Evolutionary conservation across 2,888 invertebrate genomes (phyloP).

Genomic region (Campaea margaritaria): DNA sequence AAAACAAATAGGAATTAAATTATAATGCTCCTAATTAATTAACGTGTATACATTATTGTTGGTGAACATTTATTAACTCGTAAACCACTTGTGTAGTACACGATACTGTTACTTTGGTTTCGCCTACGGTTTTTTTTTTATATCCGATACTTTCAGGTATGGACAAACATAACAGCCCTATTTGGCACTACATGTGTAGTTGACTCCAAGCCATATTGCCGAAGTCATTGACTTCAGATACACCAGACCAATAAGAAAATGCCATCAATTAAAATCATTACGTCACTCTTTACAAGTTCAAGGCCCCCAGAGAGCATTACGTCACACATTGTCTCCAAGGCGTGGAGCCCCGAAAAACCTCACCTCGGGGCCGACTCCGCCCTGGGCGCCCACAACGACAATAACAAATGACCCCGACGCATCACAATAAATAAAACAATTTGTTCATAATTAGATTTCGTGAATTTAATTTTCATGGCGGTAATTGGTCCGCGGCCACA

Average conservation of each 20-base stretch:
- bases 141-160: no score
- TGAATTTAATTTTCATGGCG: constrained; percentile 85
- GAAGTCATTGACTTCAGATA: neutral
- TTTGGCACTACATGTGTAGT: neutral
- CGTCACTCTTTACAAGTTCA: constrained; percentile 39
- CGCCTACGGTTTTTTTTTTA: no score
- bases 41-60: no score
- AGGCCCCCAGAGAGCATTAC: constrained; percentile 41
- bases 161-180: neutral
- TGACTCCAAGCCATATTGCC: neutral
- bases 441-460: constrained; percentile 86
- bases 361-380: constrained; percentile 60
- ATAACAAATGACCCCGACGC: constrained; percentile 83
- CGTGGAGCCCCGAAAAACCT: constrained; percentile 30
- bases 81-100: no score
- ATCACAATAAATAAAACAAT: constrained; percentile 86
- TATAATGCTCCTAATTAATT: no score
- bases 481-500: constrained; percentile 85
- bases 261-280: constrained; percentile 12
- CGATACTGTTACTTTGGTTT: no score
- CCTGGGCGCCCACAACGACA: constrained; percentile 79
- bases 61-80: no score
- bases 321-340: constrained; percentile 38
- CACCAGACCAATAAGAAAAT: neutral
- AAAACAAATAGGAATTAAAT: no score